These are phyloP conservation scores for Enhydra lutris DNA, from an alignment of 2,113 vertebrate genomes.

Conservation along the genomic window DNA sequence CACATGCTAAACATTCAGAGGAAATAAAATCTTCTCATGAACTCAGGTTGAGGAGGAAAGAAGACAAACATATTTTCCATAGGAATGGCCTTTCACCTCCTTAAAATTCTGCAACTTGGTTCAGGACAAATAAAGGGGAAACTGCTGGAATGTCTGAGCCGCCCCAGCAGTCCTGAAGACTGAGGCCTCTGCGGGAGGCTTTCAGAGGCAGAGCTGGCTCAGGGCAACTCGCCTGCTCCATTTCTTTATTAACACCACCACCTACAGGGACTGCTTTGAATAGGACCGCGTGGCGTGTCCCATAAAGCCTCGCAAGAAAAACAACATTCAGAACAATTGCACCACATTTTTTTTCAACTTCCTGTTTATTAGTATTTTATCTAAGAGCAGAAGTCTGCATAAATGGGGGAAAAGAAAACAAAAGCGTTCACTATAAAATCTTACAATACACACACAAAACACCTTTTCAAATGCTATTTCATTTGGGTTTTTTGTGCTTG, in stretches of 20 bases:
- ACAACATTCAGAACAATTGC: constrained; percentile 66
- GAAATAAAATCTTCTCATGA: neutral
- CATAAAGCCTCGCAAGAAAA: constrained; percentile 26
- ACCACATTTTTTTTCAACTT: constrained; percentile 69
- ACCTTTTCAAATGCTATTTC: neutral
- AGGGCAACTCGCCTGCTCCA: neutral
- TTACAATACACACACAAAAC: neutral
- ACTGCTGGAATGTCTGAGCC: neutral
- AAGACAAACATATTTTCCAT: constrained; percentile 15
- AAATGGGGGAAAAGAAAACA: constrained; percentile 38
- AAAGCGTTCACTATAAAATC: neutral
- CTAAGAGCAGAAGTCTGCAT: constrained; percentile 63
- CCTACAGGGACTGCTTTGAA: constrained; percentile 73
- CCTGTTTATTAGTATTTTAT: constrained; percentile 77
- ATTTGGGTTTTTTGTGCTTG: neutral
- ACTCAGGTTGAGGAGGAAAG: constrained; percentile 18
- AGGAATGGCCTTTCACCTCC: neutral
- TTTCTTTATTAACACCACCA: constrained; percentile 79
- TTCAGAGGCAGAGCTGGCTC: neutral
- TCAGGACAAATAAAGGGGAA: neutral
- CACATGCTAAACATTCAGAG: neutral
- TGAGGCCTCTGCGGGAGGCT: neutral
- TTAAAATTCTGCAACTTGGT: constrained; percentile 2
- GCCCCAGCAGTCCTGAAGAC: neutral
- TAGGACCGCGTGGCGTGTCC: neutral